Percentiles rank a stretch among this genome's conserved stretches.
Conservation (phyloP, 2,888 invertebrate species). For the Ectobius pallidus region DNA sequence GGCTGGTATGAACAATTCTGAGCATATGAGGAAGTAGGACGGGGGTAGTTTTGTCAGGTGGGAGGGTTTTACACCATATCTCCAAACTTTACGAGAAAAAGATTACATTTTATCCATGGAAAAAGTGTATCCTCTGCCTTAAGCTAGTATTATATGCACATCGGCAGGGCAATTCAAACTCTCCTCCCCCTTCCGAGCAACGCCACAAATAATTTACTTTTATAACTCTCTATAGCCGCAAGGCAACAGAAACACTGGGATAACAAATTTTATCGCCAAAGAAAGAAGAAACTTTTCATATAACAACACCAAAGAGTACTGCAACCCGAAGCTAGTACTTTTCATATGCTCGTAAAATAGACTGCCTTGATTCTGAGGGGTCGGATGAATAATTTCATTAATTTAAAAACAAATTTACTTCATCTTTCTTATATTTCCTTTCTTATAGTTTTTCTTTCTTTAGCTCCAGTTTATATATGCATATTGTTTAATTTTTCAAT, state of each 20-base stretch:
- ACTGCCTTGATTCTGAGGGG: background rate
- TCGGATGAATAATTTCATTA: background rate
- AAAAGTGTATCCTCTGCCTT: background rate
- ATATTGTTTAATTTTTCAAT: background rate
- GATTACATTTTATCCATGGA: conserved; percentile 4
- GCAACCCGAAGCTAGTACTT: background rate
- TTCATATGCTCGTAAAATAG: background rate
- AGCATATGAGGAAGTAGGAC: background rate
- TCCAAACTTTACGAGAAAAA: conserved; percentile 5
- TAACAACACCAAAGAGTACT: background rate
- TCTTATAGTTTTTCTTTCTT: background rate
- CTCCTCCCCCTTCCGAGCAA: background rate
- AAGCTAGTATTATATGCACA: background rate
- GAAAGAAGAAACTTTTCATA: conserved; percentile 4
- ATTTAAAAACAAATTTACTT: background rate
- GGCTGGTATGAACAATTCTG: background rate
- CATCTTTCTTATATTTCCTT: background rate
- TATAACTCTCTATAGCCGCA: conserved; percentile 20
- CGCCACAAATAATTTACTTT: conserved; percentile 21
- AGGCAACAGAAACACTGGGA: background rate
- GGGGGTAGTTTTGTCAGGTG: background rate
- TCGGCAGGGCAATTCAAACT: background rate
- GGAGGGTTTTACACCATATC: background rate
- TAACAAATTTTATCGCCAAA: conserved; percentile 10
- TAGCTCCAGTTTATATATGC: background rate